Conservation (phyloP, 1,140 invertebrate species). For the Caenorhabditis brenneri region DNA sequence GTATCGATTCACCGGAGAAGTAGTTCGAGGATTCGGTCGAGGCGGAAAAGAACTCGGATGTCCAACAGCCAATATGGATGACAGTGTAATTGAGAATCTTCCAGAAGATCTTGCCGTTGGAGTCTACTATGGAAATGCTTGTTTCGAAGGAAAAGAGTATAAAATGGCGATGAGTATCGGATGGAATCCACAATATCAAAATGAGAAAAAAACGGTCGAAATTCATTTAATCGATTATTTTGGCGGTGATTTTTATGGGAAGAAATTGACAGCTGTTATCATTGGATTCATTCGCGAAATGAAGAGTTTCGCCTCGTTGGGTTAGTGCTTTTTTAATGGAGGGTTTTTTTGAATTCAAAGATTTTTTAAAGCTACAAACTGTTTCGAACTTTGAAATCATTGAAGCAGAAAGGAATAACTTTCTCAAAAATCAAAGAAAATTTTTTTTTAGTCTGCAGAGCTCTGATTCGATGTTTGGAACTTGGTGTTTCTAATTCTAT, state of each 20-base stretch:
- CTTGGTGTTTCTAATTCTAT: slow-evolving; percentile 66
- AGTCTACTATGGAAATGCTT: slow-evolving; percentile 91
- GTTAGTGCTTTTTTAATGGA: no score
- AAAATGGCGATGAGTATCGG: slow-evolving; percentile 95
- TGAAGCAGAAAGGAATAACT: no score
- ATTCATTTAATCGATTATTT: slow-evolving; percentile 88
- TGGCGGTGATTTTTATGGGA: slow-evolving; percentile 85
- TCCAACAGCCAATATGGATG: slow-evolving; percentile 89
- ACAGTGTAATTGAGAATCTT: slow-evolving; percentile 80
- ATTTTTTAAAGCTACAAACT: no score
- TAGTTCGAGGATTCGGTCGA: slow-evolving; percentile 88
- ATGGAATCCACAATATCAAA: slow-evolving; percentile 93
- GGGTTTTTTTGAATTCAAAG: no score
- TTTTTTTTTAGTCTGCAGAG: no score
- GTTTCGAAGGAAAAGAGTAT: slow-evolving; percentile 75
- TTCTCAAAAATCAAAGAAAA: no score
- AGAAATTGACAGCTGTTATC: slow-evolving; percentile 80
- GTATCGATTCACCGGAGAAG: slow-evolving; percentile 79
- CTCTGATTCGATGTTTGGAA: background rate
- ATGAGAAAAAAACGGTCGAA: slow-evolving; percentile 89
- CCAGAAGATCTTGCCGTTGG: slow-evolving; percentile 79
- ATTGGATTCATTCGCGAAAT: slow-evolving; percentile 80
- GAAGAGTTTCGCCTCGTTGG: slow-evolving; percentile 55
- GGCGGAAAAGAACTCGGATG: slow-evolving; percentile 89
- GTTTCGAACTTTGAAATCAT: no score